Base-by-base conservation (phyloP, 2,888 invertebrate species). In the Gonocerus acuteangulatus region DNA sequence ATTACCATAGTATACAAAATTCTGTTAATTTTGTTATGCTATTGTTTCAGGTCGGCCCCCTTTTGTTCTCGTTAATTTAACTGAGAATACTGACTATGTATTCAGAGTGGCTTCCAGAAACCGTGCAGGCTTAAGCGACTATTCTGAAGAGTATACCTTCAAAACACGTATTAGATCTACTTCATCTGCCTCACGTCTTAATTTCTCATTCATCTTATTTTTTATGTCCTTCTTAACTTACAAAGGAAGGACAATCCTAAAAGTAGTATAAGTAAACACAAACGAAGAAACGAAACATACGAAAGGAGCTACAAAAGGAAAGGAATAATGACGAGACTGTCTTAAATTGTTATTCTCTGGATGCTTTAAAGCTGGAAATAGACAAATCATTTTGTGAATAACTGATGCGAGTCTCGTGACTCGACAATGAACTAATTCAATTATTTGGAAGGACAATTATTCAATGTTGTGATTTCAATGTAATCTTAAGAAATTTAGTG, bases 51-150 rank as follows among this genome's bases (percentile, higher is more conserved):
- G 39, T 39, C 15, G 39, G 4, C 3, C 39, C 4, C 39, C 39
- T 15, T 79, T 79, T 69, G 71, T 76, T 2, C 70, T 82, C 44
- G 73, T 72, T 15, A 73, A 77, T 54, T 71, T 82, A 44, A 71
- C 74, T 19, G 73, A 74, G 23, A 75, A 78, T 66, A 80, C 80
- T 1, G 74, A 74, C 32, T 82, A 81, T 68, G 73, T 77, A 61
- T 74, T 81, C 63, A 72, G 77, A 54, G 81, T 78, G 1, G 80
- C 81, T 27, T 76, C 80, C 1, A 74, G 74, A 59, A 82, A 81
- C 69, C 71, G 74, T 18, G 81, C 80, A 9, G 81, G 81, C n/a
- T 71, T 77, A 69, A 79, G 79, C 71, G 67, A 66, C 44, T 67
- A 48, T 52, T 62, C 63, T 9, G 61, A 61, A 7, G 61, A 62